phyloP scores from a whole-genome alignment of 2,888 invertebrate genomes.

The Ecdyonurus torrentis region DNA sequence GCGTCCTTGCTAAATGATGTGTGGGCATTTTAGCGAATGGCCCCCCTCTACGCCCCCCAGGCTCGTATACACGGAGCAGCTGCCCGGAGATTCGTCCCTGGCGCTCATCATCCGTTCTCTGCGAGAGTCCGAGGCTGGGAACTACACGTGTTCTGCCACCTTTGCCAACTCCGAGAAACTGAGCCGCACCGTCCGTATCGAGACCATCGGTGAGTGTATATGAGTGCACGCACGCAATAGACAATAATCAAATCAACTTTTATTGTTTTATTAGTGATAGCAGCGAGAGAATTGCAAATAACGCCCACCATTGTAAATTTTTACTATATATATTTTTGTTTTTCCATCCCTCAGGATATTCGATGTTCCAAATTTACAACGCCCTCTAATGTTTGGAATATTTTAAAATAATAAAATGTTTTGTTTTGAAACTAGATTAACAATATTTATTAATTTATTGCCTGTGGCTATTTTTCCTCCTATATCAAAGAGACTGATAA shows the following conservation, averaged over 20 bases:
- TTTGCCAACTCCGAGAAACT: slow-evolving; percentile 54
- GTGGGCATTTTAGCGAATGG: neutral
- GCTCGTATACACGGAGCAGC: slow-evolving; percentile 11
- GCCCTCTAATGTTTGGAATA: too few relatives aligned
- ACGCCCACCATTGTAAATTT: too few relatives aligned
- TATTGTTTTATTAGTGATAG: neutral
- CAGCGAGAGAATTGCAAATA: too few relatives aligned
- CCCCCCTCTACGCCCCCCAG: neutral
- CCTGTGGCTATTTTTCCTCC: too few relatives aligned
- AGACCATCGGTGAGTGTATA: slow-evolving; percentile 41
- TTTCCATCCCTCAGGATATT: too few relatives aligned
- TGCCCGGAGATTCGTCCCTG: slow-evolving; percentile 41
- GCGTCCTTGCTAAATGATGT: neutral
- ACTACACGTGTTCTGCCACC: slow-evolving; percentile 64
- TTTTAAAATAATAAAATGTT: too few relatives aligned
- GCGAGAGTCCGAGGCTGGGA: slow-evolving; percentile 58
- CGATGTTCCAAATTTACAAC: too few relatives aligned
- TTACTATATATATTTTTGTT: too few relatives aligned
- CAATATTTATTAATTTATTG: too few relatives aligned
- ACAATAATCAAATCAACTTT: neutral
- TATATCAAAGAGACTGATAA: too few relatives aligned
- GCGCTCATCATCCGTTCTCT: slow-evolving; percentile 58
- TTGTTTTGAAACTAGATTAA: too few relatives aligned
- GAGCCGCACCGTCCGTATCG: slow-evolving; percentile 46
- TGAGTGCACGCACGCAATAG: neutral